phyloP scores from a whole-genome alignment of 2,113 vertebrate genomes.

The Regulus satrapa region DNA sequence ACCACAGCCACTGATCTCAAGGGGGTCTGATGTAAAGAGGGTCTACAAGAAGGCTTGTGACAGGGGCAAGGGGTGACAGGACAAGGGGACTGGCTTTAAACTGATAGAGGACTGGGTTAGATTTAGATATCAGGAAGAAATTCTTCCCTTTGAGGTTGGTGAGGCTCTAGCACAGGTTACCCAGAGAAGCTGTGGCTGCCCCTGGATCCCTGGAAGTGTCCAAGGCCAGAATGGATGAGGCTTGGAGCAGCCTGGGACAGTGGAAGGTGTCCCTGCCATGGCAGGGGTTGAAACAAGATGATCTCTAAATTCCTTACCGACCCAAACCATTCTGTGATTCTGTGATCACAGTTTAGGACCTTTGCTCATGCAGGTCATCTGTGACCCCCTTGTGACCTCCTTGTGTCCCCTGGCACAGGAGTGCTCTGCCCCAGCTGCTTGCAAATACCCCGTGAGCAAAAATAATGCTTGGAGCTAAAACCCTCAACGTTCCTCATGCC shows the following conservation, averaged over 20 bases:
- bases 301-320: background rate
- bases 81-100: background rate
- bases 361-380: background rate
- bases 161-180: background rate
- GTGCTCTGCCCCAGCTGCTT: background rate
- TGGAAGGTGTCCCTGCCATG: background rate
- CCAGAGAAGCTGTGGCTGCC: background rate
- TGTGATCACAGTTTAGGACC: background rate
- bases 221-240: accelerated
- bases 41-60: background rate
- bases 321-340: background rate
- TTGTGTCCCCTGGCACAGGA: background rate
- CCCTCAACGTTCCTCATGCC: background rate
- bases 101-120: background rate
- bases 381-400: accelerated
- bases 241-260: accelerated
- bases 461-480: background rate
- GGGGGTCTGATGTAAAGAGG: background rate
- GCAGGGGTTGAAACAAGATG: background rate
- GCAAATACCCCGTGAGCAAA: background rate
- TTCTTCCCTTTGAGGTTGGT: accelerated
- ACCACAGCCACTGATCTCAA: background rate
- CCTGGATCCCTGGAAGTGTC: background rate
- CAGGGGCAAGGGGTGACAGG: background rate
- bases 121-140: background rate